Base-by-base conservation (phyloP, 2,113 vertebrate species). In the Plecotus auritus region DNA sequence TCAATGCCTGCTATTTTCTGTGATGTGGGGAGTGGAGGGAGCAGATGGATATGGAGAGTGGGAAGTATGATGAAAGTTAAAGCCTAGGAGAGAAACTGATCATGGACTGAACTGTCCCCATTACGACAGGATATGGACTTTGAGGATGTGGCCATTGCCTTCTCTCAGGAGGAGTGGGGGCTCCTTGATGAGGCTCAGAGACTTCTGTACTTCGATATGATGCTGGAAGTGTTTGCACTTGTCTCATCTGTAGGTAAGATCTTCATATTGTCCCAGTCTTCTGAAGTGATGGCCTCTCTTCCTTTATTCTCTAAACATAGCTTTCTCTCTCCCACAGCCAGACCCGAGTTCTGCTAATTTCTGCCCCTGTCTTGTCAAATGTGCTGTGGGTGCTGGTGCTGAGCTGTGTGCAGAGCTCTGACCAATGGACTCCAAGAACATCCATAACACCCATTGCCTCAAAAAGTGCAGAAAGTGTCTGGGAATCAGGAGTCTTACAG, bases 101-200 rank as follows among this genome's bases (percentile, higher is more conserved):
- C 20, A 18, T 70, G 49, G 26, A 64, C 26, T 88, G 47, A n/a
- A 22, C 32, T 88, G 73, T 61, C 37, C 30, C 30, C 85, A 0
- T 85, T 45, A 30, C 56, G 78, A 26, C 80, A 95, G 94, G 66
- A 32, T 23, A 88, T 96, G 66, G 70, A 91, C 59, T 96, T 96
- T 89, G 94, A 92, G 54, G 96, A 95, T 1, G 91, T 96, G 82
- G 94, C 94, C 18, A 22, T 92, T 1, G 67, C 42, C 16, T 92
- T 92, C 72, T 92, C 82, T 22, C 54, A 45, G 81, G 95, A 96
- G 56, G 96, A 94, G 11, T 96, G 96, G 96, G 84, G 51, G 54
- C 94, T 96, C 42, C 94, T 96, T 23, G 84, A 91, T 64, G 96
- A 94, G 42, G 32, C 59, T 23, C 96, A 96, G 94, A 88, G 92